phyloP scores from a whole-genome alignment of 2,797 vertebrate genomes.

The Scyliorhinus canicula region DNA sequence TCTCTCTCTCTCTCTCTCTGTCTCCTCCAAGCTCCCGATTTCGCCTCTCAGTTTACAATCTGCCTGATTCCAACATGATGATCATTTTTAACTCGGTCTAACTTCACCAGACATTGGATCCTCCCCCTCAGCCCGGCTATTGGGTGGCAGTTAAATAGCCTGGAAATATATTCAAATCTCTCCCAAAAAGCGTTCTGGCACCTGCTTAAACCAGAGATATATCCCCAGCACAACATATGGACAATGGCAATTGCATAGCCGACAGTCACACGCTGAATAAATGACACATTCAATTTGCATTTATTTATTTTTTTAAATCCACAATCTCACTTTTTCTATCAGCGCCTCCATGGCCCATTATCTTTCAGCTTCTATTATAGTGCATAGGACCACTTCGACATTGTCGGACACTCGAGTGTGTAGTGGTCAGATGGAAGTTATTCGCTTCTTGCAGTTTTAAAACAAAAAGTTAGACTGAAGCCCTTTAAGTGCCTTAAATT shows the following conservation, averaged over 20 bases:
- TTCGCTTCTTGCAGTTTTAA: background rate
- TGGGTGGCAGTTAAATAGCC: slow-evolving; percentile 9
- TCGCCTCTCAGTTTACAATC: background rate
- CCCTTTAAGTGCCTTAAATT: background rate
- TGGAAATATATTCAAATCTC: slow-evolving; percentile 26
- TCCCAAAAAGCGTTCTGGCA: background rate
- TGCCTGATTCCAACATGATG: slow-evolving; percentile 6
- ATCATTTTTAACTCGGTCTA: background rate
- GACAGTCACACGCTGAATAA: background rate
- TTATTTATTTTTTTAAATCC: background rate
- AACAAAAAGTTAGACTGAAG: background rate
- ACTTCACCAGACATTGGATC: background rate
- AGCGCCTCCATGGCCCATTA: background rate
- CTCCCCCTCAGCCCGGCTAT: background rate
- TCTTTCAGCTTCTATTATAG: too few species aligned
- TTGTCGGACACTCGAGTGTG: background rate
- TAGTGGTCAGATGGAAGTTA: background rate
- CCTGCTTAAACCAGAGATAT: background rate
- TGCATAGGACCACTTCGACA: background rate
- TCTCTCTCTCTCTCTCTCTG: background rate
- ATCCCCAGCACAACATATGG: background rate
- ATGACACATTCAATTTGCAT: background rate
- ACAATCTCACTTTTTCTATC: background rate
- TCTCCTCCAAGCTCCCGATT: background rate
- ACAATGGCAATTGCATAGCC: background rate